Evolutionary conservation across 2,797 vertebrate species (phyloP).

Genomic region (Lepus townsendii): DNA sequence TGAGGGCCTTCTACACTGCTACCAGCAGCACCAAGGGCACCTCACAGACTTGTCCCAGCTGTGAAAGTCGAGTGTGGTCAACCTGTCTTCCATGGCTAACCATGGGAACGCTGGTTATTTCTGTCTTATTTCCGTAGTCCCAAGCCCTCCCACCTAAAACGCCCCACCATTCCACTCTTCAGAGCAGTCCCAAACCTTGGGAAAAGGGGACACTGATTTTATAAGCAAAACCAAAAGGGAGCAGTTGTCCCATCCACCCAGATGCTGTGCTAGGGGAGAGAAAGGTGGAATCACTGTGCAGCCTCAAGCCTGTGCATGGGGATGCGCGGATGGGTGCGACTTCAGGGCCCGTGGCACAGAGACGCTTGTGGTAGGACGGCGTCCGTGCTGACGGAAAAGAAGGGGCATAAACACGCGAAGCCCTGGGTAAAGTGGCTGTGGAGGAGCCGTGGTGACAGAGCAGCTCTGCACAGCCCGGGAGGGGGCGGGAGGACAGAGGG

Average conservation of each 20-base stretch:
- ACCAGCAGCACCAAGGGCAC: neutral
- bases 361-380: conserved; percentile 31
- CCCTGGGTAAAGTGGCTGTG: neutral
- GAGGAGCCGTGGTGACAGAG: conserved; percentile 23
- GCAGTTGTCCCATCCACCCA: neutral
- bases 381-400: conserved; percentile 37
- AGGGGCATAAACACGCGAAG: conserved; percentile 46
- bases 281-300: neutral
- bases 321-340: neutral
- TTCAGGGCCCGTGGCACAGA: conserved; percentile 49
- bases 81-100: neutral
- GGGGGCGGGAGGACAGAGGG: neutral
- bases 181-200: conserved; percentile 9
- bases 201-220: conserved; percentile 34
- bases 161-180: neutral
- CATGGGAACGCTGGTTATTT: neutral
- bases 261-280: neutral
- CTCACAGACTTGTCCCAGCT: neutral
- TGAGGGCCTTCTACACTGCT: neutral
- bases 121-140: conserved; percentile 28
- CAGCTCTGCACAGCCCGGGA: neutral
- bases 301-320: neutral
- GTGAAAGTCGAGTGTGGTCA: neutral
- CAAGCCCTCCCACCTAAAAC: conserved; percentile 3
- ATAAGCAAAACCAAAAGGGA: conserved; percentile 33